Percentiles rank a stretch among this genome's conserved stretches.
Conservation (phyloP, 2,113 vertebrate genomes). For the Camelus bactrianus region DNA sequence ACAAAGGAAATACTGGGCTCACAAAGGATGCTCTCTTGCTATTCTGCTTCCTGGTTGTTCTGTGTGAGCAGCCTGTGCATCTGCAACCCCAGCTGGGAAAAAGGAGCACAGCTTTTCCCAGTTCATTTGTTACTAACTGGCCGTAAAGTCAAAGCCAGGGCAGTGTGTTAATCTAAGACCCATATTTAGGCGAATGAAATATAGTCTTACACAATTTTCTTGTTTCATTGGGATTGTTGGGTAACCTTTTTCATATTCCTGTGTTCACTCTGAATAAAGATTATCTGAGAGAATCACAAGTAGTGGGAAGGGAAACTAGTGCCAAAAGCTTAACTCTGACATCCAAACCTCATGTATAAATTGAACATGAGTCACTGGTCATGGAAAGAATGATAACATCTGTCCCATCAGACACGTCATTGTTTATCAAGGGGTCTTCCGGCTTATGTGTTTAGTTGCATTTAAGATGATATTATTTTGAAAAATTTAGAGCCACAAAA, state of each 20-base stretch:
- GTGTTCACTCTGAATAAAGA: background rate
- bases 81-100: background rate
- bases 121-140: background rate
- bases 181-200: background rate
- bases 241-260: background rate
- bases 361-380: background rate
- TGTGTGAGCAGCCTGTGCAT: background rate
- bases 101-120: background rate
- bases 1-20: background rate
- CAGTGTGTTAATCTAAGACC: background rate
- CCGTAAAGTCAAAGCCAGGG: background rate
- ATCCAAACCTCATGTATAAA: background rate
- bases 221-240: background rate
- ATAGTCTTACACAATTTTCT: background rate
- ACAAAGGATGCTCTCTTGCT: background rate
- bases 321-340: background rate
- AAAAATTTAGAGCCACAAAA: conserved; percentile 18
- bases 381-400: background rate
- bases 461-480: background rate
- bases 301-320: background rate
- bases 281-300: background rate
- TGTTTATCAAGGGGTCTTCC: background rate
- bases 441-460: background rate
- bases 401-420: background rate
- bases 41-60: background rate